phyloP scores from a whole-genome alignment of 2,888 invertebrate genomes.

The Acleris sparsana region DNA sequence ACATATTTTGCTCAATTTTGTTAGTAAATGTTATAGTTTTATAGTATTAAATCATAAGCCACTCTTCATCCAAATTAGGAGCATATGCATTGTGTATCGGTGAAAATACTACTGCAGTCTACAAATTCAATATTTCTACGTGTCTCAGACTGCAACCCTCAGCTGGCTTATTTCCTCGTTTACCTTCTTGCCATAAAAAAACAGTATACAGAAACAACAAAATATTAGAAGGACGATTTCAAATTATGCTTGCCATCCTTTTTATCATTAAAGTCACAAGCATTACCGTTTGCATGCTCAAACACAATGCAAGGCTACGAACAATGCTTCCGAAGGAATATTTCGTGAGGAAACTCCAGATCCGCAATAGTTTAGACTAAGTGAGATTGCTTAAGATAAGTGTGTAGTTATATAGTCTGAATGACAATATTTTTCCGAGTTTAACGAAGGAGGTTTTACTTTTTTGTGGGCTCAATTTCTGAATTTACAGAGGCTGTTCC shows the following conservation, averaged over 20 bases:
- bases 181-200: not conserved
- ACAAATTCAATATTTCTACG: no score
- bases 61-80: no score
- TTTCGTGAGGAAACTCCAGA: constrained; percentile 1
- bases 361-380: not conserved
- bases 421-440: not conserved
- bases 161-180: not conserved
- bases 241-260: not conserved
- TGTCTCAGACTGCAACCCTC: no score
- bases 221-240: not conserved
- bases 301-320: constrained; percentile 6
- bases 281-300: not conserved
- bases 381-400: constrained; percentile 1
- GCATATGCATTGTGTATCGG: no score
- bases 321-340: not conserved
- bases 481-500: no score
- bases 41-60: no score
- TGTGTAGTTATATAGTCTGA: not conserved
- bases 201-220: no score
- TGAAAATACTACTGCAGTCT: no score
- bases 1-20: no score
- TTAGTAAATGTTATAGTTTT: no score
- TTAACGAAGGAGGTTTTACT: no score
- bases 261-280: not conserved
- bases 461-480: no score